These are phyloP conservation scores for Muscicapa adusta DNA, from an alignment of 2,113 vertebrate species.

Conservation along the genomic window DNA sequence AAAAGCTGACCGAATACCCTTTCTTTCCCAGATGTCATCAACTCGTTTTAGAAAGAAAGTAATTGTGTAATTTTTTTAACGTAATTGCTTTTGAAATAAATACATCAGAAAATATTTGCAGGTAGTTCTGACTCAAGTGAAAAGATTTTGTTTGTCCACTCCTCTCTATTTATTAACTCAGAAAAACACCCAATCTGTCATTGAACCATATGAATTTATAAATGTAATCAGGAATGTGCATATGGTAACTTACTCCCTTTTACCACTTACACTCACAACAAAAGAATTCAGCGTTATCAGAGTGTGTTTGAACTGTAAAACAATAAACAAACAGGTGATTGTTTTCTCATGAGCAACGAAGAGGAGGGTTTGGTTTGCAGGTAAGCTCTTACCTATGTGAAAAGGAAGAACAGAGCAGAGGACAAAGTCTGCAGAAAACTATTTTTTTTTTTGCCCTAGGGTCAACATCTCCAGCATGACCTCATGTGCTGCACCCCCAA, in stretches of 20 bases:
- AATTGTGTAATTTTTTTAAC: not conserved
- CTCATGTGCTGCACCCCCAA: not conserved
- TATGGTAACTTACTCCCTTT: conserved; percentile 1
- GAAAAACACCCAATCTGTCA: not conserved
- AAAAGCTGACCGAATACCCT: not conserved
- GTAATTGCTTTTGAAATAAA: not conserved
- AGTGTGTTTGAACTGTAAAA: conserved; percentile 56
- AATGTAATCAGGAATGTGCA: conserved; percentile 1
- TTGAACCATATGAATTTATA: not conserved
- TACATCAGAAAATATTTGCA: not conserved
- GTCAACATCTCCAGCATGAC: not conserved
- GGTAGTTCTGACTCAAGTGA: not conserved
- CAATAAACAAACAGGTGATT: conserved; percentile 67
- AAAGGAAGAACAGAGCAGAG: not conserved
- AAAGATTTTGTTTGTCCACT: not conserved
- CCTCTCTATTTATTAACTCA: not conserved
- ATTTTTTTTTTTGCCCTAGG: not conserved
- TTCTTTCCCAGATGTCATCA: not conserved
- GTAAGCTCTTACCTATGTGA: not conserved
- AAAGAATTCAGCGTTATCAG: conserved; percentile 64
- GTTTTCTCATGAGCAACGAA: conserved; percentile 30
- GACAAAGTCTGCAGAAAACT: not conserved
- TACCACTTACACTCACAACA: not conserved
- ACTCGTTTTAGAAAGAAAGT: not conserved
- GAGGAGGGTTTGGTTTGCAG: conserved; percentile 10